These are phyloP conservation scores for Trisateles emortualis DNA, from an alignment of 2,888 invertebrate genomes.

Conservation along the genomic window DNA sequence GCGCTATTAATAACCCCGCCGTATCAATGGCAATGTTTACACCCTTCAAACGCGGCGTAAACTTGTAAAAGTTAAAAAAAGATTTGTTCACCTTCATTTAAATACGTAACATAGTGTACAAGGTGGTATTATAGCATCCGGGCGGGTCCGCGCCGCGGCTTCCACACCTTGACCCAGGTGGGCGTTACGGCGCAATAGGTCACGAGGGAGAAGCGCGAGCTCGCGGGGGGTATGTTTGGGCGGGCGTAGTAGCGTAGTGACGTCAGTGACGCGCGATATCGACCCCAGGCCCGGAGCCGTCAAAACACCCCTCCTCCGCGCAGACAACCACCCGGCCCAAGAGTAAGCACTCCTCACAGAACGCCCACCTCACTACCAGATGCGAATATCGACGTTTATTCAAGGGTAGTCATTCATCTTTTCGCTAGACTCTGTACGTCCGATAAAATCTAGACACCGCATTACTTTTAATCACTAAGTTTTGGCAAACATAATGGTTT, in stretches of 20 bases:
- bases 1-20: slow-evolving; percentile 29
- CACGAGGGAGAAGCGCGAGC: slow-evolving; percentile 67
- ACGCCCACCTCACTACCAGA: not conserved
- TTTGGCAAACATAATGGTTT: not conserved
- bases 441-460: not conserved
- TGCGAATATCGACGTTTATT: not conserved
- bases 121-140: slow-evolving; percentile 52
- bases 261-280: slow-evolving; percentile 81
- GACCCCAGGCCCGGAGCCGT: slow-evolving; percentile 74
- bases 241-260: slow-evolving; percentile 86
- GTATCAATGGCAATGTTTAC: slow-evolving; percentile 39
- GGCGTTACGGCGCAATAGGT: slow-evolving; percentile 81
- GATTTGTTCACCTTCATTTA: slow-evolving; percentile 27
- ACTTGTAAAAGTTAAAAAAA: slow-evolving; percentile 27
- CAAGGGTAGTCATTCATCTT: not conserved
- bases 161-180: slow-evolving; percentile 85
- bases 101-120: slow-evolving; percentile 30
- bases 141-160: slow-evolving; percentile 66
- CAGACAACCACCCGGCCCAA: slow-evolving; percentile 35
- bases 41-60: slow-evolving; percentile 20
- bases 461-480: not conserved
- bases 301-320: slow-evolving; percentile 76
- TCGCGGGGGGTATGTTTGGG: slow-evolving; percentile 77
- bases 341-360: slow-evolving; percentile 12
- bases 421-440: not conserved